Evolutionary conservation across 23 tunicate species (phyloP), one percentile per base, ranked within the genome.

Genomic region (Ascidia mentula): DNA sequence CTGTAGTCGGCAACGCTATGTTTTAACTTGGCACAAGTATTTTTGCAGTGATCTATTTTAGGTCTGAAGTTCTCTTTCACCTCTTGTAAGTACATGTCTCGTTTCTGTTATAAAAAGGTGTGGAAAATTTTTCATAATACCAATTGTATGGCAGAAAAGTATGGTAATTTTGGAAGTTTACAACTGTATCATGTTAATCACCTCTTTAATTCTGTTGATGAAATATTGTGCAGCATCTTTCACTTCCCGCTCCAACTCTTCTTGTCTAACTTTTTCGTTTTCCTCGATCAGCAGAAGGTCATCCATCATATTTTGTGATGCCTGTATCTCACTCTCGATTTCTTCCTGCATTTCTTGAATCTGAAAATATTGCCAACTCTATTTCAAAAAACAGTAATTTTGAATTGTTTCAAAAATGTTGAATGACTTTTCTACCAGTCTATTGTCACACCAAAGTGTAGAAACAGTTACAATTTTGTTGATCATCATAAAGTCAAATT

Each of bases 161-260:
- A 12, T 42, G 53, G 12, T 42, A 42, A 42, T 9, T 15, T 42
- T 42, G 53, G 53, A n/a, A n/a, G n/a, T n/a, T n/a, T n/a, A n/a
- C n/a, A n/a, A n/a, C n/a, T n/a, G n/a, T n/a, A n/a, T n/a, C n/a
- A n/a, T n/a, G n/a, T n/a, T n/a, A n/a, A 37, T 32, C 31, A 85
- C 89, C 79, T 69, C 61, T 85, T 85, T 71, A 4, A 85, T 74
- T 30, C 38, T 45, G 32, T 45, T 33, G 18, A 83, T 89, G 39
- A 89, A 65, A 0, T 79, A 69, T 60, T 84, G 72, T 37, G 77
- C 82, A 4, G 31, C n/a, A 30, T 39, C 39, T 40, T 71, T 65
- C 13, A 89, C 59, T 28, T 79, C 80, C 20, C 73, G 70, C 74
- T 89, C 45, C 4, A 82, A 31, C 73, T 82, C 46, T 0, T 38